A percentile compares a stretch with the other conserved stretches of the same genome.
Evolutionary conservation across 2,797 vertebrate species (phyloP).

Genomic region (Mionectes olivaceus): DNA sequence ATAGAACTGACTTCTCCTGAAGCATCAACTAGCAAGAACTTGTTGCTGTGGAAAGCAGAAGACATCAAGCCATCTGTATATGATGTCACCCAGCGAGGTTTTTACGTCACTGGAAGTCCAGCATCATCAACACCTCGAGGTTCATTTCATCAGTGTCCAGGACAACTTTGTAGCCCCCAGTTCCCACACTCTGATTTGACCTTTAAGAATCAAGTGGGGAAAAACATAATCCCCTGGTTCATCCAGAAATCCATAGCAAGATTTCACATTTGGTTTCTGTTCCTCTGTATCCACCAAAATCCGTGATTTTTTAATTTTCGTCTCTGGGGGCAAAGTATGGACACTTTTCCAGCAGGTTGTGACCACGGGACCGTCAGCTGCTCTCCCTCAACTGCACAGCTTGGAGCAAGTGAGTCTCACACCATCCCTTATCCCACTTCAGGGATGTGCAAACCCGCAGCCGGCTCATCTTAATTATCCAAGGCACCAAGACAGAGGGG

Average conservation of each 20-base stretch:
- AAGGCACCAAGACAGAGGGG: not conserved
- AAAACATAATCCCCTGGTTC: not conserved
- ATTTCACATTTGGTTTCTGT: not conserved
- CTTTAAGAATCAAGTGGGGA: not conserved
- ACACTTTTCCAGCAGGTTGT: not conserved
- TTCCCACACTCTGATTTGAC: fast-evolving
- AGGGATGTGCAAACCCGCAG: not conserved
- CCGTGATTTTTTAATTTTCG: not conserved
- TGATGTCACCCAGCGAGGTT: not conserved
- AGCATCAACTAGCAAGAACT: not conserved
- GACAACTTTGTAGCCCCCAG: not conserved
- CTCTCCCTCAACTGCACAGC: not conserved
- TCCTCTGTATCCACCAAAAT: not conserved
- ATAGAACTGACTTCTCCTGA: not conserved
- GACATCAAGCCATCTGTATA: not conserved
- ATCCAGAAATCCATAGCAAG: not conserved
- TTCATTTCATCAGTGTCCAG: not conserved
- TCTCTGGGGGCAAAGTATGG: not conserved
- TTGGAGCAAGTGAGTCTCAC: not conserved
- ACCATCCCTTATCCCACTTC: not conserved
- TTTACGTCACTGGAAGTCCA: not conserved
- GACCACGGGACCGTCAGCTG: fast-evolving
- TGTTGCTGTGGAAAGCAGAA: not conserved
- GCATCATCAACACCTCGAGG: not conserved
- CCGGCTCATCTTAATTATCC: not conserved